Percentiles rank a stretch among this genome's conserved stretches.
These are phyloP conservation scores for Atherinomorus stipes DNA, from an alignment of 2,113 vertebrate species.

Conservation along the genomic window DNA sequence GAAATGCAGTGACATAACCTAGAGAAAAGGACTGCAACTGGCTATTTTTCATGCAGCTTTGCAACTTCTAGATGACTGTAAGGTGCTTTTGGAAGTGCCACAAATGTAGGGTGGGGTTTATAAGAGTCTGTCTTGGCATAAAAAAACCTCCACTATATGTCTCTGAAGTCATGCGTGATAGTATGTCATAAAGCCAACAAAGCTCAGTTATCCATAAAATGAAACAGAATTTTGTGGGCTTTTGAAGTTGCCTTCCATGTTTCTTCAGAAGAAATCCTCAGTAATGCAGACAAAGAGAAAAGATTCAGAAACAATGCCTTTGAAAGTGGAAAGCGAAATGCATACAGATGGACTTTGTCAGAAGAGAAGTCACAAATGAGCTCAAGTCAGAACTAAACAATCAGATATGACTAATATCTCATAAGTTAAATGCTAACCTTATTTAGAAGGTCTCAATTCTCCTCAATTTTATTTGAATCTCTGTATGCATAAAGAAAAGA, in stretches of 20 bases:
- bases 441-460: background rate
- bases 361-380: background rate
- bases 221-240: constrained; percentile 36
- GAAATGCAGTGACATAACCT: constrained; percentile 17
- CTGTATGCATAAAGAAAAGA: too few relatives aligned
- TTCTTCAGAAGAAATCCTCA: constrained; percentile 34
- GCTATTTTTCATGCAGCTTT: constrained; percentile 44
- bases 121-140: constrained; percentile 49
- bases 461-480: background rate
- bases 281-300: constrained; percentile 22
- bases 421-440: too few relatives aligned
- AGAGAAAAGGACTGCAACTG: constrained; percentile 19
- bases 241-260: constrained; percentile 46
- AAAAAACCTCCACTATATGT: constrained; percentile 51
- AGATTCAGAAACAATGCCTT: constrained; percentile 5
- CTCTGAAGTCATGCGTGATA: constrained; percentile 56
- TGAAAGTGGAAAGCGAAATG: constrained; percentile 13
- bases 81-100: constrained; percentile 59
- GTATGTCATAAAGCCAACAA: constrained; percentile 66
- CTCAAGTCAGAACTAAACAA: too few relatives aligned
- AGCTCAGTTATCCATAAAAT: constrained; percentile 54
- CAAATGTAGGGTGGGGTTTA: constrained; percentile 57
- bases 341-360: background rate
- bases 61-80: constrained; percentile 48
- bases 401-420: background rate